Evolutionary conservation across 2,888 invertebrate species (phyloP).

Genomic region (Agrypnus murinus): DNA sequence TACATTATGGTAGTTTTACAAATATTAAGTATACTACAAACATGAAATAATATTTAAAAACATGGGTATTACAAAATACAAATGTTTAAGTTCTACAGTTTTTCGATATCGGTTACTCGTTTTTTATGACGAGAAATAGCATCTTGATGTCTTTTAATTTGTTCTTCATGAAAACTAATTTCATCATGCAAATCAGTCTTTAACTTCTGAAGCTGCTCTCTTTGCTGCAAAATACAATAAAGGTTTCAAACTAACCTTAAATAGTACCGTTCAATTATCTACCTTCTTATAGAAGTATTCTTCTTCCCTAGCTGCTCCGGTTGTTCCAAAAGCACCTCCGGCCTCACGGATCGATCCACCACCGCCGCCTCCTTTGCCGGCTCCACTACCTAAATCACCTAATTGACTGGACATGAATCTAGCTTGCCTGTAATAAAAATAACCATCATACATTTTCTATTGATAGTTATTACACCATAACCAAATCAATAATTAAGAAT

Average conservation of each 20-base stretch:
- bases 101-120: slow-evolving; percentile 74
- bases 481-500: neutral
- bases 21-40: slow-evolving; percentile 32
- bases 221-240: slow-evolving; percentile 79
- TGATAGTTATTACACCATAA: slow-evolving; percentile 42
- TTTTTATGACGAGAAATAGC: slow-evolving; percentile 87
- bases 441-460: neutral
- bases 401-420: slow-evolving; percentile 67
- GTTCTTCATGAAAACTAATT: slow-evolving; percentile 88
- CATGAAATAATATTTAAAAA: slow-evolving; percentile 13
- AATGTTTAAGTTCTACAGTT: slow-evolving; percentile 54
- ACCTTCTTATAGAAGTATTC: slow-evolving; percentile 93
- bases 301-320: slow-evolving; percentile 92
- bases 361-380: slow-evolving; percentile 87
- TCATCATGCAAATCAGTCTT: slow-evolving; percentile 84
- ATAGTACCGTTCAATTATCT: neutral
- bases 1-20: slow-evolving; percentile 1
- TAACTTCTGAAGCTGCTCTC: slow-evolving; percentile 82
- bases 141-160: slow-evolving; percentile 90
- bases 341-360: slow-evolving; percentile 92
- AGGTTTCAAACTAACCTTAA: too few species aligned
- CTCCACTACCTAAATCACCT: slow-evolving; percentile 87
- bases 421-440: slow-evolving; percentile 57
- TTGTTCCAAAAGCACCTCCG: slow-evolving; percentile 92
- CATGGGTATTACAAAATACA: slow-evolving; percentile 14